These are phyloP conservation scores for Timema cristinae DNA, from an alignment of 2,888 invertebrate genomes.

Conservation along the genomic window DNA sequence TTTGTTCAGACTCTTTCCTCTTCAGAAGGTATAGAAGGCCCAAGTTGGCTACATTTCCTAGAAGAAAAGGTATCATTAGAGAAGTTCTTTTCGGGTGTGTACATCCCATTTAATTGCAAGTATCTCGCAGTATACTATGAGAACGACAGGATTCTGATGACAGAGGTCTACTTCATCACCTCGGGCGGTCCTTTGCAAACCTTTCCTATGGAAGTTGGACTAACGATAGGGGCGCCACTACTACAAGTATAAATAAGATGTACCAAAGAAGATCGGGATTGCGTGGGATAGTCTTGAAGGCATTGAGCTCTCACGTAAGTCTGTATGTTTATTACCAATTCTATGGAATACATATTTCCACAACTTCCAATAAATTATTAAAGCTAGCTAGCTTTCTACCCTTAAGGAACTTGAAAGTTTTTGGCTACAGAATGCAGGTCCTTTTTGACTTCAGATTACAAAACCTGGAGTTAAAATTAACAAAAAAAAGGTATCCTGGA, in stretches of 20 bases:
- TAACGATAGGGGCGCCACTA: not conserved
- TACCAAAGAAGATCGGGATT: not conserved
- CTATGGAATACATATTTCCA: too few relatives aligned
- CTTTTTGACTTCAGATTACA: too few relatives aligned
- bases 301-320: not conserved
- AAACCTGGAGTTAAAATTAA: too few relatives aligned
- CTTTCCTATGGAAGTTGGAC: constrained; percentile 19
- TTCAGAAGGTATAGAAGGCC: not conserved
- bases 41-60: constrained; percentile 22
- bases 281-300: not conserved
- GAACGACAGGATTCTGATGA: not conserved
- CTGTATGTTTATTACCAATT: too few relatives aligned
- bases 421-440: too few relatives aligned
- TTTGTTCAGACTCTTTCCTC: not conserved
- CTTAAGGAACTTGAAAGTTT: too few relatives aligned
- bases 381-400: too few relatives aligned
- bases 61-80: not conserved
- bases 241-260: not conserved
- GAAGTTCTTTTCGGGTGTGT: constrained; percentile 4
- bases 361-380: too few relatives aligned
- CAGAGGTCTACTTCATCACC: constrained; percentile 18
- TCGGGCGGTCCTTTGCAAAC: constrained; percentile 3
- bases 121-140: constrained; percentile 18
- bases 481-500: too few relatives aligned
- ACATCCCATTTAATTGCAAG: constrained; percentile 25